These are phyloP conservation scores for Dynastes hyllus DNA, from an alignment of 2,888 invertebrate genomes.

Conservation along the genomic window DNA sequence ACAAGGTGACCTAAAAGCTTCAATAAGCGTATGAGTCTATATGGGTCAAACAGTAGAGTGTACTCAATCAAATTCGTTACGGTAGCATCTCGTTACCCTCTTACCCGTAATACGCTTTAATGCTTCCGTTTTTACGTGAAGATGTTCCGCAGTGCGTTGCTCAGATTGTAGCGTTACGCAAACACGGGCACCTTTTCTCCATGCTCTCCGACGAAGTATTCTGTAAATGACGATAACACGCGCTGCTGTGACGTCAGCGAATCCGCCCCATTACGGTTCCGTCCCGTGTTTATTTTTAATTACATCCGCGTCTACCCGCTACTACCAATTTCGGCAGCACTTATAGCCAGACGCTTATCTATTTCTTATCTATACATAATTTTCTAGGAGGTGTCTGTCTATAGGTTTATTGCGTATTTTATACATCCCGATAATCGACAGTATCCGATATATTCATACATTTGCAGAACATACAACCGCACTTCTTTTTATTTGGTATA, in stretches of 20 bases:
- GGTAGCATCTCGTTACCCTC: slow-evolving; percentile 6
- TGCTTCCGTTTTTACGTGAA: slow-evolving; percentile 11
- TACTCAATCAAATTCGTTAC: not conserved
- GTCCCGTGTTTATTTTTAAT: slow-evolving; percentile 37
- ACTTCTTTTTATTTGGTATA: too few species aligned
- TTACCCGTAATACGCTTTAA: slow-evolving; percentile 15
- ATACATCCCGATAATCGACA: not conserved
- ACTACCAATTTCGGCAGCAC: not conserved
- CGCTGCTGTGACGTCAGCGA: slow-evolving; percentile 25
- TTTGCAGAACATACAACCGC: too few species aligned
- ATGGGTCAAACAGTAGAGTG: slow-evolving; percentile 11
- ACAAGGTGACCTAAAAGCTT: not conserved
- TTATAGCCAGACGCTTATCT: not conserved
- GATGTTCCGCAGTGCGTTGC: slow-evolving; percentile 1
- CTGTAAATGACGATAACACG: slow-evolving; percentile 7
- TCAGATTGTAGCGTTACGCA: slow-evolving; percentile 5
- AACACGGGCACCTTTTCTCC: not conserved
- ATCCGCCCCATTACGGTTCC: slow-evolving; percentile 27
- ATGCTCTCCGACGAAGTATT: not conserved
- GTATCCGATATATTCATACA: not conserved
- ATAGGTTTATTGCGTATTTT: not conserved
- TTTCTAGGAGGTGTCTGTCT: not conserved
- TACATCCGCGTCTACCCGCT: slow-evolving; percentile 1
- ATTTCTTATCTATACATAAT: slow-evolving; percentile 13
- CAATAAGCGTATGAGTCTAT: not conserved